These are phyloP conservation scores for Lycophotia porphyrea DNA, from an alignment of 2,888 invertebrate genomes.

Conservation along the genomic window DNA sequence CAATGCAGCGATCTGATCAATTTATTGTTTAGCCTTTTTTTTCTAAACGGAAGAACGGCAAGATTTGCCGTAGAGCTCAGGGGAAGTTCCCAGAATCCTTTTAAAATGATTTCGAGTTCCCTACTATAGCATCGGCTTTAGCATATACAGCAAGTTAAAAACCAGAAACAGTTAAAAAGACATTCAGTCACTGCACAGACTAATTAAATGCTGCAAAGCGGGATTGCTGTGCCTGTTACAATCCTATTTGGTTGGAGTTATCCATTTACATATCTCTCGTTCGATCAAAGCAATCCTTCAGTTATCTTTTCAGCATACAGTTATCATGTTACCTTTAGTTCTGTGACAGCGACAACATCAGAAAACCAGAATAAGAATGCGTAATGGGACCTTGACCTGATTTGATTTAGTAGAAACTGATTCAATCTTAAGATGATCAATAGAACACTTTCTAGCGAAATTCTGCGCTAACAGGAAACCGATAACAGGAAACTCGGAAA, in stretches of 20 bases:
- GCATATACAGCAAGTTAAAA: neutral
- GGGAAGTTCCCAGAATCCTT: neutral
- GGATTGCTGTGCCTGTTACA: slow-evolving; percentile 15
- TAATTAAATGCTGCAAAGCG: neutral
- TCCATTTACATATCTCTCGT: slow-evolving; percentile 3
- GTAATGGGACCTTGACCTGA: slow-evolving; percentile 63
- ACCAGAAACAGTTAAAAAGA: neutral
- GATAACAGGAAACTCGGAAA: slow-evolving; percentile 42
- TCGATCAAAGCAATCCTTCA: slow-evolving; percentile 12
- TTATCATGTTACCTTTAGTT: slow-evolving; percentile 4
- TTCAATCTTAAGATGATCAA: slow-evolving; percentile 55
- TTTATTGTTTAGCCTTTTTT: no score
- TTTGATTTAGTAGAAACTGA: slow-evolving; percentile 56
- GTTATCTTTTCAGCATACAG: slow-evolving; percentile 2
- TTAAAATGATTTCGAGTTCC: neutral
- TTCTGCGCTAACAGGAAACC: slow-evolving; percentile 38
- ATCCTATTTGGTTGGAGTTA: neutral
- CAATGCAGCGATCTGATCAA: no score
- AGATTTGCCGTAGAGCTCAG: neutral
- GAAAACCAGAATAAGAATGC: slow-evolving; percentile 16
- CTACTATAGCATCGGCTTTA: neutral
- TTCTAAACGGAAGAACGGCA: no score
- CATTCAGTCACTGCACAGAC: neutral
- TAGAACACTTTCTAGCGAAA: slow-evolving; percentile 37
- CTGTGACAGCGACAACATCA: slow-evolving; percentile 10